phyloP scores from a whole-genome alignment of 2,113 vertebrate species.

The Camarhynchus parvulus region DNA sequence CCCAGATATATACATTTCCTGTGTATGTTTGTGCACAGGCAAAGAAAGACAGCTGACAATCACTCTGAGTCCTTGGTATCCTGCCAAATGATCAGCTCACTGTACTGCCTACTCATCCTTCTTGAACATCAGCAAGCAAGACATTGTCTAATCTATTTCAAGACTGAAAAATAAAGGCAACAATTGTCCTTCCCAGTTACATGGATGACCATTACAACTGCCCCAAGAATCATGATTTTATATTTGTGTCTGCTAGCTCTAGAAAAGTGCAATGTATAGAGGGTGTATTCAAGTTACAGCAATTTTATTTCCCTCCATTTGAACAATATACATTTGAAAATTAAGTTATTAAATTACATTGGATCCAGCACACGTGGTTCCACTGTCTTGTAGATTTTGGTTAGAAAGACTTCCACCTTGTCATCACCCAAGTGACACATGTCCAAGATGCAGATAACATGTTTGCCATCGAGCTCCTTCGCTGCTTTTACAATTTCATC shows the following conservation, averaged over 20 bases:
- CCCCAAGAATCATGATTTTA: background rate
- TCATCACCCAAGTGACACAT: slow-evolving; percentile 85
- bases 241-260: background rate
- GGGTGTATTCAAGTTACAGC: background rate
- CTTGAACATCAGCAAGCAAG: background rate
- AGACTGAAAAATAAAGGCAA: background rate
- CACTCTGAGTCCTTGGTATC: background rate
- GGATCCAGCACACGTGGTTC: slow-evolving; percentile 13
- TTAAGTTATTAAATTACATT: slow-evolving; percentile 42
- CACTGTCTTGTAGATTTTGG: slow-evolving; percentile 81
- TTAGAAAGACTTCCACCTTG: slow-evolving; percentile 83
- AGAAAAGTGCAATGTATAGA: slow-evolving; percentile 34
- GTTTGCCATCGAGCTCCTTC: slow-evolving; percentile 75
- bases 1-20: background rate
- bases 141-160: background rate
- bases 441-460: slow-evolving; percentile 85
- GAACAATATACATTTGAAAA: background rate
- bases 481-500: slow-evolving; percentile 71
- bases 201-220: background rate
- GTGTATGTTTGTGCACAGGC: background rate
- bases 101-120: background rate
- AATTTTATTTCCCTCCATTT: slow-evolving; percentile 4
- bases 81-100: background rate
- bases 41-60: background rate
- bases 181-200: background rate